Base-by-base conservation (phyloP, 2,888 invertebrate species). In the Oxytorus armatus region DNA sequence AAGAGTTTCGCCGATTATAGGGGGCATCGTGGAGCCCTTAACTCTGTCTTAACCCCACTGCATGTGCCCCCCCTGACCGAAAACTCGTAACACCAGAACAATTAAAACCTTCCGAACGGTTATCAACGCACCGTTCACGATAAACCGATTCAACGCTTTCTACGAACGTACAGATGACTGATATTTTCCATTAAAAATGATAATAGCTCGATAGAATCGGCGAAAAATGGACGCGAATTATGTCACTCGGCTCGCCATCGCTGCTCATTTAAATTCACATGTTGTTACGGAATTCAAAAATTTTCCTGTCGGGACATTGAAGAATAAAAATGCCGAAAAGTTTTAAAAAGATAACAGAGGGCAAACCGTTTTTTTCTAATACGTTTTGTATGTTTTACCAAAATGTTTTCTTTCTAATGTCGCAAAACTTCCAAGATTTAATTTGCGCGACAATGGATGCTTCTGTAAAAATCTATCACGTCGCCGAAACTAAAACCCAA, bases 1-100 rank as follows among this genome's bases (percentile, higher is more conserved):
- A 90, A 95, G 93, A 92, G 95, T 94, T 93, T 95, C 94, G 92
- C 93, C 95, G 87, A 93, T 92, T 85, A 92, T 92, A 86, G 93
- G 92, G 88, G 92, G 91, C 93, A 93, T 93, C 88, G 86, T 91
- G 87, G 69, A 82, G 81, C 82, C 82, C 82, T 77, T 73, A 29
- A 68, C 39, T 61, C 39, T 53, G 49, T 47, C 51, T 68, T 53
- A 78, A 77, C 72, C 75, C 75, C 81, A 77, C 77, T 75, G 55
- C 81, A 76, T 81, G 76, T 81, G 81, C 72, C 61, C 59, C 18
- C 53, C 18, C 59, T 25, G 1, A 55, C 16, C 49, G 51, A 66
- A 36, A 39, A 55, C 55, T 75, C 51, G 18, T 65, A 36, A 55
- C 59, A 59, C 51, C 59, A 39, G 11, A 59, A 36, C 49, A 39